Evolutionary conservation across 2,113 vertebrate species (phyloP).

Genomic region (Oceanites oceanicus): DNA sequence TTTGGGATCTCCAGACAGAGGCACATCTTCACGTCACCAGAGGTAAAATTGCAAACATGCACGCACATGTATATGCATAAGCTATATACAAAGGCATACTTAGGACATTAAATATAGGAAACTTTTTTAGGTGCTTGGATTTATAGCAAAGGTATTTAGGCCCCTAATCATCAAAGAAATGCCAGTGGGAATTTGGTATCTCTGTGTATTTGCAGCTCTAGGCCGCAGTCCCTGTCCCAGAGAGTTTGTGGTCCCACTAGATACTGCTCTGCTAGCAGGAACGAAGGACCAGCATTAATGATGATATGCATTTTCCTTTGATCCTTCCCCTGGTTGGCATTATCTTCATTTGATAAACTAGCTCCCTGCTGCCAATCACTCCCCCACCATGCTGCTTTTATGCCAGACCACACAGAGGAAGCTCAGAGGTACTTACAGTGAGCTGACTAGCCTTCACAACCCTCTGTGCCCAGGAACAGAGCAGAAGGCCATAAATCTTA

Average conservation of each 20-base stretch:
- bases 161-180: neutral
- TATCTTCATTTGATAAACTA: neutral
- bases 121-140: neutral
- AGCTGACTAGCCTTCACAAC: neutral
- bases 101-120: neutral
- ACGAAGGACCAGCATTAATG: neutral
- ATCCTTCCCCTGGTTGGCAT: neutral
- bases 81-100: neutral
- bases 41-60: neutral
- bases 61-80: neutral
- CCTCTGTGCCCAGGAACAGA: neutral
- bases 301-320: neutral
- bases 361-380: neutral
- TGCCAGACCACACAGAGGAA: neutral
- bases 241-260: neutral
- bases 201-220: neutral
- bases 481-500: neutral
- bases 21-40: neutral
- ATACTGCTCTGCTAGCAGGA: neutral
- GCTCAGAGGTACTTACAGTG: neutral
- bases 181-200: neutral
- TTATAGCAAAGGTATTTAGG: neutral
- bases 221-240: neutral
- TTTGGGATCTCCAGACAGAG: neutral
- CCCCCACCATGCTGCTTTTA: neutral